Evolutionary conservation across 2,113 vertebrate genomes (phyloP), one percentile per base, ranked within the genome.

Genomic region (Tringa solitaria): DNA sequence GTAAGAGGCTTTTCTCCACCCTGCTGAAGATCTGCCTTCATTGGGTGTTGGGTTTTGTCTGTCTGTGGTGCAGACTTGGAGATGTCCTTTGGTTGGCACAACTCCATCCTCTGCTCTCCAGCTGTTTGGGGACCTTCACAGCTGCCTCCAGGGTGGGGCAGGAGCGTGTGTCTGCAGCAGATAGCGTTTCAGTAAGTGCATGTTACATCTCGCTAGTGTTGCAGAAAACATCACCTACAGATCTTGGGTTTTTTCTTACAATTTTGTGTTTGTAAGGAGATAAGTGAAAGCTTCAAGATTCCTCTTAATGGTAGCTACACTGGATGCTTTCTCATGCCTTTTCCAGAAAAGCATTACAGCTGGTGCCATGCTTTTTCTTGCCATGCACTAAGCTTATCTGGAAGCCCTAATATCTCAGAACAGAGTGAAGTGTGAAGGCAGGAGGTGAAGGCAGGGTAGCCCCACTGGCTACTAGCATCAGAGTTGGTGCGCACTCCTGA

Each of bases 101-200:
- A 1, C 70, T 91, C 83, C n/a, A 41, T 84, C 45, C 54, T 82
- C 50, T 87, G 60, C 57, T 48, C 59, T 73, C 57, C 89, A 89
- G 78, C 89, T 90, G 84, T 9, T 78, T n/a, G 67, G 45, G 50
- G 54, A 80, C 84, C 74, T 64, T 63, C 2, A 3, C 83, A 84
- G 87, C 85, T 91, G 94, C 27, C 77, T 79, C 26, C 57, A 72
- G 96, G 96, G 96, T 95, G 94, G 95, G 78, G 87, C 70, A 33
- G 0, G 28, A 89, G 53, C 24, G n/a, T 75, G 53, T 75, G 27
- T 85, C 94, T 92, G 87, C 54, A n/a, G 89, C 61, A 73, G 84
- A 63, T 94, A 96, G 77, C 0, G 0, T 79, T 87, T 69, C 83
- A 43, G 33, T 57, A n/a, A 54, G 59, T 27, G 33, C 30, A 3